Base-by-base conservation (phyloP, 2,888 invertebrate genomes). In the Dicyrtomina minuta region DNA sequence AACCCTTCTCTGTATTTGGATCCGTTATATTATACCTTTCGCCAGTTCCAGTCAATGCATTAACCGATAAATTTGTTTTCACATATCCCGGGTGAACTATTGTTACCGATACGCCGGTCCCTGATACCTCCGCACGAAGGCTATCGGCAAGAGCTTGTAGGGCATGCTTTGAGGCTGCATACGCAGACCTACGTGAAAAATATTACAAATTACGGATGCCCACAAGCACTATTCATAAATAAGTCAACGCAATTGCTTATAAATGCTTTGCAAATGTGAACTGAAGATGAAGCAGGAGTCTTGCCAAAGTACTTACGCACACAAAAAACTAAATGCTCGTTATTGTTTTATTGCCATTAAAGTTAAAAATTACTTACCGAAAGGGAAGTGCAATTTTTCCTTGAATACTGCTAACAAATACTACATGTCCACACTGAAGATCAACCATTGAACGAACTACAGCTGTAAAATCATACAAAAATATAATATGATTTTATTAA, bases 121-220 rank as follows among this genome's bases (percentile, higher is more conserved):
- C 84, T 51, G 87, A 83, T 99, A 96, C 86, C 86, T 99, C 99
- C 27, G 95, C 90, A 78, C 97, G 85, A 53, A 97, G 84, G 43
- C 89, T 87, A 82, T 99, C 98, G 74, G 90, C 90, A 84, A 96
- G 96, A 15, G 96, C 96, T 84, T 97, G 93, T 68, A 95, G 79
- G 0, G 96, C 96, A 85, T 96, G 96, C 82, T 97, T 97, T 0
- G 96, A 92, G 20, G 96, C 95, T 66, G 90, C 87, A 84, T 97
- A 94, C 0, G 93, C 89, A 46, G 93, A 90, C 67, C 93, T 88
- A 55, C 12, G n/a, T 20, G 4, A 53, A 75, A 20, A 70, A 71
- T 44, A 55, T 49, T 44, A 15, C 20, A 58, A 58, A 24, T 22
- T 43, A 24, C 27, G 8, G 26, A 17, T 41, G 41, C 39, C 17